Base-by-base conservation (phyloP, 2,113 vertebrate species). In the Gallinago undulata region DNA sequence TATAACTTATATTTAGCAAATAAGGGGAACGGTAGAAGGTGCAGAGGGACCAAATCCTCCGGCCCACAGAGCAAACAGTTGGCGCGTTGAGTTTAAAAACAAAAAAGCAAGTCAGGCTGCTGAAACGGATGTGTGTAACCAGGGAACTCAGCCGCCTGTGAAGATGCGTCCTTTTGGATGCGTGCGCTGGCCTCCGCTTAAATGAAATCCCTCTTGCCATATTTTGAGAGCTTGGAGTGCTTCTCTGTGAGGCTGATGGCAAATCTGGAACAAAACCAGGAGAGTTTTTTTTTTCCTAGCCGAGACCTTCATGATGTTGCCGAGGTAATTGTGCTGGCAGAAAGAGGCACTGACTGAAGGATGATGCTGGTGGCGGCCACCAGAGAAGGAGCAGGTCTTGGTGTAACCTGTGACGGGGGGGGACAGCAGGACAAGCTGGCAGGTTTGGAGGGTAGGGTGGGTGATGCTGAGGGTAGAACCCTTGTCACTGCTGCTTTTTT, bases 281-380 rank as follows among this genome's bases (percentile, higher is more conserved):
- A 8, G 67, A 48, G 57, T 73, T n/a, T 69, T 73, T 37, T 73
- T 37, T 69, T 70, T 68, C 37, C n/a, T 41, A n/a, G 66, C 2
- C 0, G 23, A 64, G 56, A 17, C 14, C 27, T 70, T 5, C 22
- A 43, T 37, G 91, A 4, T 18, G 70, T 6, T 12, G 5, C 35
- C 19, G 28, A 60, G 50, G 25, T 66, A 6, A 31, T 2, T 55
- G 83, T 9, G 39, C 10, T n/a, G 7, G 12, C 33, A 17, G 62
- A 45, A 68, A 8, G 1, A 4, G 43, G 27, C 4, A 0, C 19
- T 25, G 5, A 13, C 0, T 60, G 75, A 51, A 18, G 45, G 24
- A 4, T 1, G 22, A 13, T 10, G 51, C 2, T 45, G 30, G 4
- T 19, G 37, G 19, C 0, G 0, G 14, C 47, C 15, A 11, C 31